Percentiles rank a stretch among this genome's conserved stretches.
Conservation (phyloP, 2,888 invertebrate genomes). For the Nebria brevicollis region DNA sequence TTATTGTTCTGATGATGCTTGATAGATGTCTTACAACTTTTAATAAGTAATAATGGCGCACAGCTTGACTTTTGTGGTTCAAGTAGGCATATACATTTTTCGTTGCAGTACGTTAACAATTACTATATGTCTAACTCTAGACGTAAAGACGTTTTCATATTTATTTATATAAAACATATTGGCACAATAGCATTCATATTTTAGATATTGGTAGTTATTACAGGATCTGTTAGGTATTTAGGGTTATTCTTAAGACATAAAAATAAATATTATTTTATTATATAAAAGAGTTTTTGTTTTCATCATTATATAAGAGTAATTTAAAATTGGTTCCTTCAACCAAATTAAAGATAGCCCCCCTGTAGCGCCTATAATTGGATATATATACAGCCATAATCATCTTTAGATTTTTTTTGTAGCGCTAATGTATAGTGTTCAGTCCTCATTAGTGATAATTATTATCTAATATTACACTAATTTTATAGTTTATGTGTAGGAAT, state of each 20-base stretch:
- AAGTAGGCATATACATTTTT: not conserved
- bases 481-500: not conserved
- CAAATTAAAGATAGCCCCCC: slow-evolving; percentile 13
- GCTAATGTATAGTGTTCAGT: slow-evolving; percentile 8
- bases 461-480: slow-evolving; percentile 33
- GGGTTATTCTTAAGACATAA: too few species aligned
- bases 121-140: too few species aligned
- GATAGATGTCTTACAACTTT: slow-evolving; percentile 33
- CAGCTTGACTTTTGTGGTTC: not conserved
- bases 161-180: too few species aligned
- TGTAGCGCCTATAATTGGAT: slow-evolving; percentile 14
- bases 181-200: too few species aligned
- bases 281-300: not conserved
- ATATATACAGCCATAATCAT: not conserved
- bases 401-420: not conserved
- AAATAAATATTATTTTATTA: not conserved
- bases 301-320: slow-evolving; percentile 18
- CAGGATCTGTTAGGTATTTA: too few species aligned
- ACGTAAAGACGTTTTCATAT: too few species aligned
- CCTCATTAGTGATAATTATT: slow-evolving; percentile 27
- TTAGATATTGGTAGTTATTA: too few species aligned
- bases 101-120: too few species aligned
- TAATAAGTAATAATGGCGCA: slow-evolving; percentile 21
- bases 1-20: slow-evolving; percentile 7
- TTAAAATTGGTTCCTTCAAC: not conserved